phyloP scores from a whole-genome alignment of 1,140 invertebrate species.

The Thaumatotibia leucotreta region DNA sequence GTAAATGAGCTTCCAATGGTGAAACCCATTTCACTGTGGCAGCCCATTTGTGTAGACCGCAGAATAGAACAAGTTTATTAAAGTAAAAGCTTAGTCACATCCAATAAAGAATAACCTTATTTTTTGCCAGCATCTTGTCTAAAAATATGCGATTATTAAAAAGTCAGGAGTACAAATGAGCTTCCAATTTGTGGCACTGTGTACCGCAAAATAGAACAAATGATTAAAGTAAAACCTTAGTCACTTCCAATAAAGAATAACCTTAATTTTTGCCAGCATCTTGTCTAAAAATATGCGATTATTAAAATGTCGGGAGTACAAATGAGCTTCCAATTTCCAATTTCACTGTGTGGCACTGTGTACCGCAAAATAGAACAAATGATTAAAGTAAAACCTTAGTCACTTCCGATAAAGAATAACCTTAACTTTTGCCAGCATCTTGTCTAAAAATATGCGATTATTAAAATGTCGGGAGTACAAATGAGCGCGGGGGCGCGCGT shows the following conservation, averaged over 20 bases:
- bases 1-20: conserved; percentile 56
- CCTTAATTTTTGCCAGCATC: conserved; percentile 16
- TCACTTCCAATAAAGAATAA: neutral
- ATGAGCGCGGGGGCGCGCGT: conserved; percentile 40
- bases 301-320: conserved; percentile 57
- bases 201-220: too few species aligned
- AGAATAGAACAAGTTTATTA: too few species aligned
- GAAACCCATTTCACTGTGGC: too few species aligned
- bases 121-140: conserved; percentile 25
- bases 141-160: conserved; percentile 61
- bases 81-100: neutral
- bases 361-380: too few species aligned
- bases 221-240: too few species aligned
- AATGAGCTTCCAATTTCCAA: too few species aligned
- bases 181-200: too few species aligned
- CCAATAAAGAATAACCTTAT: neutral
- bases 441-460: conserved; percentile 57
- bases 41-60: too few species aligned
- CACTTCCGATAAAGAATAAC: neutral
- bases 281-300: conserved; percentile 54
- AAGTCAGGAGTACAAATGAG: conserved; percentile 52
- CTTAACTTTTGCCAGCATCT: conserved; percentile 16
- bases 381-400: neutral
- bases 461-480: conserved; percentile 57
- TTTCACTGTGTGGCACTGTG: too few species aligned